Base-by-base conservation (phyloP, 2,797 vertebrate species). In the Tapirus indicus region DNA sequence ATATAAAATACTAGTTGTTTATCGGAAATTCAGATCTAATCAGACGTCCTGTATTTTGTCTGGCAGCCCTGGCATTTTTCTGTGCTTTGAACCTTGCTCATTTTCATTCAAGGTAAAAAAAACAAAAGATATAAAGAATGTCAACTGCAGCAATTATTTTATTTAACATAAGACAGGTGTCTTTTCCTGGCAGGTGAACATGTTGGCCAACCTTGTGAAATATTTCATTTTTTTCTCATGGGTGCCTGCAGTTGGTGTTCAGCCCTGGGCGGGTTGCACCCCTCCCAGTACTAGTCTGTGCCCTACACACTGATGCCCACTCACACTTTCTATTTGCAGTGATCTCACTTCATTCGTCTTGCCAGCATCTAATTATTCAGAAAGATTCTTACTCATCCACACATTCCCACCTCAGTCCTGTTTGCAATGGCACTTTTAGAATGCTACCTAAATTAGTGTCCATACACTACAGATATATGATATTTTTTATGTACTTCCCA, bases 301-400 rank as follows among this genome's bases (percentile, higher is more conserved):
- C 80, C 52, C 77, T 52, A 16, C 3, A 25, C 23, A 2, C 44
- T 10, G 0, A 6, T 52, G 84, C 54, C 49, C 44, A 35, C n/a
- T 74, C 49, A 41, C 85, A 56, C 75, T 62, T 93, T 18, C n/a
- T 44, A 0, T 95, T 84, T 69, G 25, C 78, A 27, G 66, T 62
- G 83, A 78, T 83, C 71, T 80, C 85, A 91, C 68, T 84, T 58
- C 18, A 0, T 86, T 88, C 4, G 7, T 82, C 85, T 77, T 89
- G 58, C 74, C 75, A 79, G 75, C 20, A 2, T 77, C 95, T 94
- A 9, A 82, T 97, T 93, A 77, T 91, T 69, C 78, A 58, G 27
- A 49, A 77, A 66, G 77, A 38, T 16, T 88, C 95, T 94, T 88
- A 78, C 58, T 94, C 71, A 54, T 77, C 71, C 82, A 78, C 94